Conservation (phyloP, 2,797 vertebrate genomes). For the Pteropus rufus region DNA sequence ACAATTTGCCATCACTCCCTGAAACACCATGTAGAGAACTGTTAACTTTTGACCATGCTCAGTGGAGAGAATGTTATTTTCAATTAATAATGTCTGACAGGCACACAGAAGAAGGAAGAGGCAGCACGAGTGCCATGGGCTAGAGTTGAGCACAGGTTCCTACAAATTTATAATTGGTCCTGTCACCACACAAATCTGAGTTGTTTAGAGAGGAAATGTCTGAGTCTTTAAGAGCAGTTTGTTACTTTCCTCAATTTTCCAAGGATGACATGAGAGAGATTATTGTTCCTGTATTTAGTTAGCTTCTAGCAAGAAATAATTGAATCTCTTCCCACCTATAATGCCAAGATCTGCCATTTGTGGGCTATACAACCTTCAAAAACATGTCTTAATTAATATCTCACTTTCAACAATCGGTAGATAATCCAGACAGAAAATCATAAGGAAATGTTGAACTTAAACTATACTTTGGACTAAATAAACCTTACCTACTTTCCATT, state of each 20-base stretch:
- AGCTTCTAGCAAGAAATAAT: background rate
- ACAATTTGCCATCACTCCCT: background rate
- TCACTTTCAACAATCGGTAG: background rate
- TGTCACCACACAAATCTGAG: background rate
- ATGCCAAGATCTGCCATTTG: background rate
- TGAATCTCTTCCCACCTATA: background rate
- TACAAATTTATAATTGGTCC: background rate
- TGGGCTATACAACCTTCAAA: background rate
- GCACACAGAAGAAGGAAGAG: background rate
- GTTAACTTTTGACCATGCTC: background rate
- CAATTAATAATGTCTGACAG: slow-evolving; percentile 19
- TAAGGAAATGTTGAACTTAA: background rate
- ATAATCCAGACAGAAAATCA: background rate
- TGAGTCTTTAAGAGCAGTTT: background rate
- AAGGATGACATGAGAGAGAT: background rate
- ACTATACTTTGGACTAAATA: background rate
- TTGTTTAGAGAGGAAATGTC: background rate
- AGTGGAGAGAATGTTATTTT: background rate
- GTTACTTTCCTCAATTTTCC: background rate
- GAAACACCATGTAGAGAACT: background rate
- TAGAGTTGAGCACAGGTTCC: background rate
- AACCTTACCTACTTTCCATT: background rate
- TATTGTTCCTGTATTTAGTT: background rate
- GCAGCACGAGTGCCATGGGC: no score
- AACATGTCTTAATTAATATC: background rate